Evolutionary conservation across 2,797 vertebrate species (phyloP).

Genomic region (Chelidonichthys spinosus): DNA sequence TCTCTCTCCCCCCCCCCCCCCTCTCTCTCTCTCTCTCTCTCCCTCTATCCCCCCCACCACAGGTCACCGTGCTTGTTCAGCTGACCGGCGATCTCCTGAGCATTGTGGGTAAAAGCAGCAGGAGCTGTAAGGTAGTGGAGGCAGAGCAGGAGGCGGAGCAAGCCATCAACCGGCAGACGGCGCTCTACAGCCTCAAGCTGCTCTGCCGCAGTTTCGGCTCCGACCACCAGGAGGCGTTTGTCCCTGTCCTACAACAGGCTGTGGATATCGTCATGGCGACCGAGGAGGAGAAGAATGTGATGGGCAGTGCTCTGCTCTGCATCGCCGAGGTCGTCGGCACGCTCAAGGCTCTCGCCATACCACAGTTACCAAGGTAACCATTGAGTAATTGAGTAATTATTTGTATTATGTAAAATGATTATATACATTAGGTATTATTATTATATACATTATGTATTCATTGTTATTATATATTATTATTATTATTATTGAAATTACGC

Average conservation of each 20-base stretch:
- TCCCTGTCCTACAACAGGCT: slow-evolving; percentile 84
- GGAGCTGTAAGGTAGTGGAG: slow-evolving; percentile 27
- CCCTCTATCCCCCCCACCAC: not conserved
- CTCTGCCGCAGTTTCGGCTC: slow-evolving; percentile 92
- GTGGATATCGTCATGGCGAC: slow-evolving; percentile 82
- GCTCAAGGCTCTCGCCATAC: slow-evolving; percentile 89
- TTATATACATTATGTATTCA: too few species aligned
- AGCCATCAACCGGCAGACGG: slow-evolving; percentile 94
- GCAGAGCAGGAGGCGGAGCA: slow-evolving; percentile 78
- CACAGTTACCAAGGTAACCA: slow-evolving; percentile 85
- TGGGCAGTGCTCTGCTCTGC: slow-evolving; percentile 92
- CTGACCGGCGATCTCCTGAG: slow-evolving; percentile 87
- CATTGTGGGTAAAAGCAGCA: slow-evolving; percentile 80
- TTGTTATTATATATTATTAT: not conserved
- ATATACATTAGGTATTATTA: too few species aligned
- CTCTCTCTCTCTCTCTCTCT: too few species aligned
- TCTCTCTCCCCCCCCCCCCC: too few species aligned
- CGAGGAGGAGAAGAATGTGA: slow-evolving; percentile 91
- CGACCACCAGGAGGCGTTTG: slow-evolving; percentile 82
- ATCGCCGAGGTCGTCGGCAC: slow-evolving; percentile 88
- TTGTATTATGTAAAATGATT: too few species aligned
- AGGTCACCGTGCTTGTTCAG: slow-evolving; percentile 88
- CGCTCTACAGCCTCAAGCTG: slow-evolving; percentile 94
- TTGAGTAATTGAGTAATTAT: too few species aligned
- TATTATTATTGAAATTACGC: too few species aligned